phyloP scores from a whole-genome alignment of 2,113 vertebrate species.

The Choloepus hoffmanni region DNA sequence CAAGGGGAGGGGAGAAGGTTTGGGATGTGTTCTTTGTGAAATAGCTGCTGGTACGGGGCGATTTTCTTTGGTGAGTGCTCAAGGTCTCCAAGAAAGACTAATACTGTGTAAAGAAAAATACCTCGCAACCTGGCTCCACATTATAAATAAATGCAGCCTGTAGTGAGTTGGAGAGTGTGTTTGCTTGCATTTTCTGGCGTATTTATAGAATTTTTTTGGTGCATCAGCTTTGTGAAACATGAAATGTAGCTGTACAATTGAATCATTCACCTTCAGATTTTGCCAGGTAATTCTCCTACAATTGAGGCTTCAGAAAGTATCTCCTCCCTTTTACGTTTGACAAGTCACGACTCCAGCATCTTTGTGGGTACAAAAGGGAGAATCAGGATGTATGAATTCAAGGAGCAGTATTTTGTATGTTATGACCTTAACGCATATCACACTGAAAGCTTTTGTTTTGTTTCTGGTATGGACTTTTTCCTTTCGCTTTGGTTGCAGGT shows the following conservation, averaged over 20 bases:
- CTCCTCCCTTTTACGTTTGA: not conserved
- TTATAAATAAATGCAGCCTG: not conserved
- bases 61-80: not conserved
- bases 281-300: not conserved
- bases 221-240: constrained; percentile 22
- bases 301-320: not conserved
- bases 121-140: not conserved
- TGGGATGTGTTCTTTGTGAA: not conserved
- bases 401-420: not conserved
- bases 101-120: not conserved
- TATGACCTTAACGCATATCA: not conserved
- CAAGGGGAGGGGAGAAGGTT: not conserved
- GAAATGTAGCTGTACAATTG: not conserved
- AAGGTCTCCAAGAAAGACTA: not conserved
- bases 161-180: not conserved
- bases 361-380: not conserved
- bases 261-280: not conserved
- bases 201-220: constrained; percentile 1
- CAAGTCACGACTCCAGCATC: not conserved
- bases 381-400: not conserved
- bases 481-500: constrained; percentile 87
- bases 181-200: constrained; percentile 22
- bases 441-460: not conserved
- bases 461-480: not conserved
- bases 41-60: not conserved